Percentiles rank a stretch among this genome's conserved stretches.
These are phyloP conservation scores for Corvus cornix DNA, from an alignment of 2,113 vertebrate genomes.

Conservation along the genomic window DNA sequence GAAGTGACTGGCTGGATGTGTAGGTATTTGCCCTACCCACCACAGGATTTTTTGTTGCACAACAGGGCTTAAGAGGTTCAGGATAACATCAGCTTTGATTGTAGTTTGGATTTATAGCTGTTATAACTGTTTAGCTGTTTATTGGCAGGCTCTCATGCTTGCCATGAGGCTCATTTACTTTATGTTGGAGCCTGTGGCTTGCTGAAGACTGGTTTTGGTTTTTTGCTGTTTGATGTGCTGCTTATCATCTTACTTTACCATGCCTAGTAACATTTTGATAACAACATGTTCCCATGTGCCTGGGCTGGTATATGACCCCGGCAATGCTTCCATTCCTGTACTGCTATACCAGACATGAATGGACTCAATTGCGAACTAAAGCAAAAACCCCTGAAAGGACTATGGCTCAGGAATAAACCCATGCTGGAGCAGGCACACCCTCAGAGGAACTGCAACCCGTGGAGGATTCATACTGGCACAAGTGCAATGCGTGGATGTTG, in stretches of 20 bases:
- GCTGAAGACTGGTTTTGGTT: neutral
- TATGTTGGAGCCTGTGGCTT: neutral
- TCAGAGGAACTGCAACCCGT: neutral
- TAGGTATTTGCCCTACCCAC: neutral
- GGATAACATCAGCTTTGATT: neutral
- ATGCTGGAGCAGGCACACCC: neutral
- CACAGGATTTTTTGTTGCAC: neutral
- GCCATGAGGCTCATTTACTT: neutral
- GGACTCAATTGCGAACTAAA: neutral
- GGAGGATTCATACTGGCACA: neutral
- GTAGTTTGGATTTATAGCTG: neutral
- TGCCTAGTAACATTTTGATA: neutral
- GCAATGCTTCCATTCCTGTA: neutral
- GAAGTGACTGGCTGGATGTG: neutral
- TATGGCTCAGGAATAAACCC: neutral
- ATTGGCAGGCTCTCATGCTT: neutral
- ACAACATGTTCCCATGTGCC: neutral
- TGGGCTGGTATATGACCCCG: neutral
- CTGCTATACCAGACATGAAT: neutral
- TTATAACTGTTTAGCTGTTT: neutral
- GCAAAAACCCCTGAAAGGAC: neutral
- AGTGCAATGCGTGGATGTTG: neutral
- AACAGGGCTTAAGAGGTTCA: rapidly evolving
- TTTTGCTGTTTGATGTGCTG: neutral
- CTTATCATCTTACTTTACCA: neutral